A percentile compares a stretch with the other conserved stretches of the same genome.
These are phyloP conservation scores for Sesamia nonagrioides DNA, from an alignment of 1,140 invertebrate genomes.

Conservation along the genomic window DNA sequence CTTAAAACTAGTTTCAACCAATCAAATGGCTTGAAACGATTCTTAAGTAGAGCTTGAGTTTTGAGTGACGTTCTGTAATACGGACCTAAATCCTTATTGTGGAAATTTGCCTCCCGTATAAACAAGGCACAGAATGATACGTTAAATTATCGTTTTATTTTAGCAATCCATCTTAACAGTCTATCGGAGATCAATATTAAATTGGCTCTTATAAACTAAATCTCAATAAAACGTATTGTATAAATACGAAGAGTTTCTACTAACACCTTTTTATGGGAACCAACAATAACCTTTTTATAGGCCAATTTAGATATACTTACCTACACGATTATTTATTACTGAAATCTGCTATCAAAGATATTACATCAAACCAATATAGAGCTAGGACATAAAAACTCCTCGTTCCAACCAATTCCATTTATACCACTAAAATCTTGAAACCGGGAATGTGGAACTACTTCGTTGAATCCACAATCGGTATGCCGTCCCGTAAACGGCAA, in stretches of 20 bases:
- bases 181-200: not conserved
- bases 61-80: too few relatives aligned
- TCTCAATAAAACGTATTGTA: not conserved
- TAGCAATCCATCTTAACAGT: too few relatives aligned
- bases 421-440: slow-evolving; percentile 37
- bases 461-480: slow-evolving; percentile 24
- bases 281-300: not conserved
- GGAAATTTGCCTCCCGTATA: too few relatives aligned
- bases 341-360: not conserved
- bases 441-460: slow-evolving; percentile 50
- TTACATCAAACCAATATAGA: not conserved
- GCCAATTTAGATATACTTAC: not conserved
- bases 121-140: too few relatives aligned
- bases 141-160: too few relatives aligned
- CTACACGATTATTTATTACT: not conserved
- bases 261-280: not conserved
- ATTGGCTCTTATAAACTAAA: not conserved
- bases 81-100: too few relatives aligned
- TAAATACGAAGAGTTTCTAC: not conserved
- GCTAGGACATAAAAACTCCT: slow-evolving; percentile 2
- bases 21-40: too few relatives aligned
- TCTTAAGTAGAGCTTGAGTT: too few relatives aligned
- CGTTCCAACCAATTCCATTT: slow-evolving; percentile 4
- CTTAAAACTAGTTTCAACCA: too few relatives aligned
- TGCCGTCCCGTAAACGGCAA: slow-evolving; percentile 61